Percentiles rank a stretch among this genome's conserved stretches.
These are phyloP conservation scores for Bostrychus sinensis DNA, from an alignment of 2,113 vertebrate species.

Conservation along the genomic window DNA sequence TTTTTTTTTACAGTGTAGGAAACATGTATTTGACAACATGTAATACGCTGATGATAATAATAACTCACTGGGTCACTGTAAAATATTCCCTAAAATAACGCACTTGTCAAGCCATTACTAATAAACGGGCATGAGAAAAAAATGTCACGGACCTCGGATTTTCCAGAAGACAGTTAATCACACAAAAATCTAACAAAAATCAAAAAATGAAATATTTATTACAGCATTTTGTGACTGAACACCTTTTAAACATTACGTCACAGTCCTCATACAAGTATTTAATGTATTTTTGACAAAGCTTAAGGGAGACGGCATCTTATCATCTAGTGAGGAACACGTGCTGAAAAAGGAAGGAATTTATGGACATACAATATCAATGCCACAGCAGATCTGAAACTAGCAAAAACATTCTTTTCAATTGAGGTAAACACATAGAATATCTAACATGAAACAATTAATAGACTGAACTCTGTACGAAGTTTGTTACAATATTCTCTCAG, in stretches of 20 bases:
- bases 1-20: no score
- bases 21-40: no score
- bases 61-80: no score
- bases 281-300: slow-evolving; percentile 99
- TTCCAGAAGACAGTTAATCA: slow-evolving; percentile 81
- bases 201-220: slow-evolving; percentile 99
- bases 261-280: slow-evolving; percentile 99
- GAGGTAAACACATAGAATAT: slow-evolving; percentile 99
- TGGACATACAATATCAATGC: slow-evolving; percentile 99
- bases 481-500: slow-evolving; percentile 99
- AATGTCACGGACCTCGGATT: not conserved
- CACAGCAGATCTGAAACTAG: slow-evolving; percentile 99
- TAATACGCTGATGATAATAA: no score
- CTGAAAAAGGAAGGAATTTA: slow-evolving; percentile 99
- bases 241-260: slow-evolving; percentile 99
- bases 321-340: slow-evolving; percentile 99
- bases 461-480: slow-evolving; percentile 99
- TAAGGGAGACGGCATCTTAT: slow-evolving; percentile 99
- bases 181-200: slow-evolving; percentile 98
- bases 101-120: slow-evolving; percentile 15
- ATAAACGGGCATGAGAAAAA: no score
- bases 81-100: no score
- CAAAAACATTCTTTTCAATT: slow-evolving; percentile 99
- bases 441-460: slow-evolving; percentile 99
- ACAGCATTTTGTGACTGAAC: slow-evolving; percentile 99